A percentile compares a stretch with the other conserved stretches of the same genome.
These are phyloP conservation scores for Glareola pratincola DNA, from an alignment of 2,113 vertebrate genomes.

Conservation along the genomic window DNA sequence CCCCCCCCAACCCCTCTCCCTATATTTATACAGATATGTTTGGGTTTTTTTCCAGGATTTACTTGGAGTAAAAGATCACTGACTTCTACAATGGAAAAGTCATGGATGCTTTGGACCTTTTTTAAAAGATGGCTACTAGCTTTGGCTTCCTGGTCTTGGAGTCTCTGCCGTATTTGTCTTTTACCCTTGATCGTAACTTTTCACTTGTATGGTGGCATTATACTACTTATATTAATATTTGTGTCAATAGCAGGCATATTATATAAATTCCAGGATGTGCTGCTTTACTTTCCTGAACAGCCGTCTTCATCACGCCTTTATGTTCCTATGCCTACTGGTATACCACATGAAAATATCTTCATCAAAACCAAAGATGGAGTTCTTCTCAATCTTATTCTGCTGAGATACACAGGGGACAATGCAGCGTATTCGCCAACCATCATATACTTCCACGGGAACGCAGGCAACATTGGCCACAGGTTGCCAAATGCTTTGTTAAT, in stretches of 20 bases:
- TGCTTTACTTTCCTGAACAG: conserved; percentile 98
- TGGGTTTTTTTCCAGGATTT: conserved; percentile 64
- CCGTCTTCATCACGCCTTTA: conserved; percentile 96
- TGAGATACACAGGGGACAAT: conserved; percentile 91
- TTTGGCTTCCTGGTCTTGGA: conserved; percentile 93
- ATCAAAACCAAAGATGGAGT: conserved; percentile 96
- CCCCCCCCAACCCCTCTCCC: too few relatives aligned
- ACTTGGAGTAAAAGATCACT: conserved; percentile 58
- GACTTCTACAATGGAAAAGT: conserved; percentile 91
- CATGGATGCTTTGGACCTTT: conserved; percentile 91
- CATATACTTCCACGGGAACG: conserved; percentile 97
- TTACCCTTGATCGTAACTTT: conserved; percentile 97
- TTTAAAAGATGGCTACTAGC: conserved; percentile 86
- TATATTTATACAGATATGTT: not conserved
- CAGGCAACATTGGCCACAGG: conserved; percentile 96
- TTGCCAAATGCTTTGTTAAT: conserved; percentile 95
- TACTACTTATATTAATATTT: conserved; percentile 89
- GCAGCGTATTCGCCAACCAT: conserved; percentile 85
- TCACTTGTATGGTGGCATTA: conserved; percentile 90
- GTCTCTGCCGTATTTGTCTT: conserved; percentile 92
- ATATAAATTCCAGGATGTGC: conserved; percentile 97
- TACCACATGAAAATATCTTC: conserved; percentile 94
- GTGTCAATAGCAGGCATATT: conserved; percentile 92
- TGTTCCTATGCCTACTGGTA: conserved; percentile 94
- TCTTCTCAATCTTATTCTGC: conserved; percentile 92